Conservation (phyloP, 1,140 invertebrate species). For the Callitettix versicolor region DNA sequence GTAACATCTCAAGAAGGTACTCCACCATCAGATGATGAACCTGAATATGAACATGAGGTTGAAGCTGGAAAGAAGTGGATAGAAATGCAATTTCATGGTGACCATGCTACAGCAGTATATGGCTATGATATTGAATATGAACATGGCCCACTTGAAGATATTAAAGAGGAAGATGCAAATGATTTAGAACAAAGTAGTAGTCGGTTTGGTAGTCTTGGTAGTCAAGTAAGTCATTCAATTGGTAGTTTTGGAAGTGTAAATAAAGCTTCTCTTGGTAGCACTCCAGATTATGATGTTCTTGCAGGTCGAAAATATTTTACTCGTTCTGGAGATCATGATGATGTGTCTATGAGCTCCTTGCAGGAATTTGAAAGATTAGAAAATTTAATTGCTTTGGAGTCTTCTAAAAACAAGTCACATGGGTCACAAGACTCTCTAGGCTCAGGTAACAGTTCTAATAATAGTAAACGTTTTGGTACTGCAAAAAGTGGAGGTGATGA, state of each 20-base stretch:
- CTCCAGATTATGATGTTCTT: conserved; percentile 75
- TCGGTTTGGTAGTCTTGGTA: conserved; percentile 65
- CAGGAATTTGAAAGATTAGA: conserved; percentile 91
- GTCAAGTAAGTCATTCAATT: conserved; percentile 61
- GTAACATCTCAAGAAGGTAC: conserved; percentile 22
- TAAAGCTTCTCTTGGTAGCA: conserved; percentile 63
- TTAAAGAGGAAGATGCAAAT: conserved; percentile 78
- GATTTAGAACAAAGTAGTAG: conserved; percentile 72
- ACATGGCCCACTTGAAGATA: conserved; percentile 73
- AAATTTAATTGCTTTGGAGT: conserved; percentile 58
- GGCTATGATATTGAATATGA: conserved; percentile 60
- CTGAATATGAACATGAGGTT: conserved; percentile 41
- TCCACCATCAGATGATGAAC: conserved; percentile 31
- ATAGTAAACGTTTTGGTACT: conserved; percentile 46
- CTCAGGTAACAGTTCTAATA: conserved; percentile 44
- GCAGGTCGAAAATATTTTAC: conserved; percentile 68
- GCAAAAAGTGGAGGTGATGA: conserved; percentile 75
- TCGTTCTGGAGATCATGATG: conserved; percentile 73
- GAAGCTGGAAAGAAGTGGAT: conserved; percentile 78
- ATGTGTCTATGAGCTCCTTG: conserved; percentile 80
- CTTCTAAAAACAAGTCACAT: conserved; percentile 43
- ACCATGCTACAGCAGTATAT: conserved; percentile 49
- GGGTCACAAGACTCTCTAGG: conserved; percentile 63
- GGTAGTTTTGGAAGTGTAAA: conserved; percentile 59
- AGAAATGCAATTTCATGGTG: conserved; percentile 71